A percentile compares a stretch with the other conserved stretches of the same genome.
Evolutionary conservation across 2,113 vertebrate species (phyloP).

Genomic region (Hassar affinis): DNA sequence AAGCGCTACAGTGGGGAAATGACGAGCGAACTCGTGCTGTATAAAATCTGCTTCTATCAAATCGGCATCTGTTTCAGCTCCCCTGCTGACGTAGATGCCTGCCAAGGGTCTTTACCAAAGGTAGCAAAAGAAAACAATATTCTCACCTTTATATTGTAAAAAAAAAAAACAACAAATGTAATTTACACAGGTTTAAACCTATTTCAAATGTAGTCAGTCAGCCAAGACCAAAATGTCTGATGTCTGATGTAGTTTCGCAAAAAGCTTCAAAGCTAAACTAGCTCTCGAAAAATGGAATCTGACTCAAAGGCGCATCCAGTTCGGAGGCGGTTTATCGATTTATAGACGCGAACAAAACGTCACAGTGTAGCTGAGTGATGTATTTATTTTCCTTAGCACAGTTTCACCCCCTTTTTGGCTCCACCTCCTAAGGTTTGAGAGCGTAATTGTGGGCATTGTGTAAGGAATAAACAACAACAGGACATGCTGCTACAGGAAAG

Average conservation of each 20-base stretch:
- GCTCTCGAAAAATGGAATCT: not conserved
- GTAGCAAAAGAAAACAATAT: conserved; percentile 76
- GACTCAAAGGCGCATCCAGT: no score
- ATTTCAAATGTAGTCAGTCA: not conserved
- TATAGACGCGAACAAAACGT: not conserved
- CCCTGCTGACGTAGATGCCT: conserved; percentile 68
- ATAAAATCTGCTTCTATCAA: conserved; percentile 61
- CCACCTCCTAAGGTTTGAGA: not conserved
- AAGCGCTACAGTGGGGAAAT: not conserved
- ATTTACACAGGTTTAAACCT: not conserved
- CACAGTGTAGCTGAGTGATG: not conserved
- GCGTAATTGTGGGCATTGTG: not conserved
- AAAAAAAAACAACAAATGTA: not conserved
- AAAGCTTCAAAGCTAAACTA: not conserved
- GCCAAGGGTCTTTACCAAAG: conserved; percentile 95
- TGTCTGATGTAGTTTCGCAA: not conserved
- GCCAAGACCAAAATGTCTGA: not conserved
- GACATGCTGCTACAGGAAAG: not conserved
- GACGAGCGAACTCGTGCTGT: not conserved
- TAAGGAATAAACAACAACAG: not conserved
- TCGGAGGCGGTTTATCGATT: not conserved
- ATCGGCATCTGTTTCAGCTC: no score
- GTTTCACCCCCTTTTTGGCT: not conserved
- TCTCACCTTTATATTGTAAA: conserved; percentile 42
- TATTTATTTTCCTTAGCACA: not conserved